These are phyloP conservation scores for Delphinus delphis DNA, from an alignment of 2,113 vertebrate genomes.

Conservation along the genomic window DNA sequence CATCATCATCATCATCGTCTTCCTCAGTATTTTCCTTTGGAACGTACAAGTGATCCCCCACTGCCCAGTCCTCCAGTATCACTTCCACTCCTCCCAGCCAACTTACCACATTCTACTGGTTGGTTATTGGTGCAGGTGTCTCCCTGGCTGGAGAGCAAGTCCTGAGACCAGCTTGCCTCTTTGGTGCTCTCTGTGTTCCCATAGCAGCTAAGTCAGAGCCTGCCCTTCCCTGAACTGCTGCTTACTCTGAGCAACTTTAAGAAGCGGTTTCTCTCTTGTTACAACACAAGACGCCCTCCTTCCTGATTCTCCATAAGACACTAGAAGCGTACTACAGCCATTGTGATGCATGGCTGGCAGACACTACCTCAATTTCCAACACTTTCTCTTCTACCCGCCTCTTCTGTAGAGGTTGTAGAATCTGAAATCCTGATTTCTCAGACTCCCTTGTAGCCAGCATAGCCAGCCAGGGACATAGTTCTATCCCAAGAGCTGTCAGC, in stretches of 20 bases:
- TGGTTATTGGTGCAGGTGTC: rapidly evolving
- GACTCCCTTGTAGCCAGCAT: neutral
- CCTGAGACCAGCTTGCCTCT: neutral
- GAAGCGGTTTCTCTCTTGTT: neutral
- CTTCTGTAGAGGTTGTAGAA: neutral
- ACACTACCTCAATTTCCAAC: neutral
- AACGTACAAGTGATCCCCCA: neutral
- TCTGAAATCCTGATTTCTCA: neutral
- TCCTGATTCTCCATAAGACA: neutral
- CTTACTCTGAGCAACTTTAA: neutral
- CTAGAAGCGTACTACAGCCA: neutral
- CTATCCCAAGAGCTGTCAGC: neutral
- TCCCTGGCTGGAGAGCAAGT: neutral
- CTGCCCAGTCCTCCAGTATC: neutral
- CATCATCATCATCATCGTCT: neutral
- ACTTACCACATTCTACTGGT: rapidly evolving
- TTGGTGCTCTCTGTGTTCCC: neutral
- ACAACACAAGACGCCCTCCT: neutral
- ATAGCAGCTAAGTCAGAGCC: neutral
- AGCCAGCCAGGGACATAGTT: neutral
- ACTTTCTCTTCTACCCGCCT: neutral
- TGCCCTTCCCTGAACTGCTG: neutral
- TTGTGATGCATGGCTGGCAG: too few relatives aligned
- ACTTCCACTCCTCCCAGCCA: neutral
- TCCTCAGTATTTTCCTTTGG: neutral